These are phyloP conservation scores for Stegastes partitus DNA, from an alignment of 2,113 vertebrate genomes.

Conservation along the genomic window DNA sequence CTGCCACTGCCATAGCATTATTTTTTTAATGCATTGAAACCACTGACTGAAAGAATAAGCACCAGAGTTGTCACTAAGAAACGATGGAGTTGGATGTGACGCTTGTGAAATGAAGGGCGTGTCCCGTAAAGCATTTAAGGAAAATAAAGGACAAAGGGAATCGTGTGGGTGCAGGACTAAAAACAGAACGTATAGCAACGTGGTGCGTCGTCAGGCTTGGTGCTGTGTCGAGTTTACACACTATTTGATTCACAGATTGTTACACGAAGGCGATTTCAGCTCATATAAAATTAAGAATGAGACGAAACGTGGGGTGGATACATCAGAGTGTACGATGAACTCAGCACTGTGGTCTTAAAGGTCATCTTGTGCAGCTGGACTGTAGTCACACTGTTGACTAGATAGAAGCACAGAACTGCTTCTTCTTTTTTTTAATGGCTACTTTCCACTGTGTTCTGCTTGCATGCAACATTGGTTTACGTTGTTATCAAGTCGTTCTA, in stretches of 20 bases:
- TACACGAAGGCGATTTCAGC: constrained; percentile 9
- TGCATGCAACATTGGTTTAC: background rate
- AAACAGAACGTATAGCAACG: background rate
- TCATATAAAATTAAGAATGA: background rate
- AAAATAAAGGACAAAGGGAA: background rate
- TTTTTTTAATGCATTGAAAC: constrained; percentile 8
- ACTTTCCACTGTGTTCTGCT: background rate
- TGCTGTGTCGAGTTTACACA: background rate
- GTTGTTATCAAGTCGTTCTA: no score
- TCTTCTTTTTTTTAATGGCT: no score
- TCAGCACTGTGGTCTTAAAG: no score
- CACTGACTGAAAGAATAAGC: constrained; percentile 50
- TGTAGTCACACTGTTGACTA: no score
- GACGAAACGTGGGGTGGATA: no score
- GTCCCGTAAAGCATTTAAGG: constrained; percentile 5
- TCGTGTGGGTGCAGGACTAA: constrained; percentile 10
- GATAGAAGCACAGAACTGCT: no score
- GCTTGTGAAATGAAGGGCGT: background rate
- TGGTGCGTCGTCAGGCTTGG: background rate
- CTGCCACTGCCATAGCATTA: constrained; percentile 16
- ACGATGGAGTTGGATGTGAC: constrained; percentile 23
- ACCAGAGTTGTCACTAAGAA: constrained; percentile 56
- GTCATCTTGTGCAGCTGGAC: no score
- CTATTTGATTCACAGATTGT: background rate
- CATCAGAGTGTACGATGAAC: no score